Evolutionary conservation across 2,888 invertebrate genomes (phyloP).

Genomic region (Trachelus tabidus): DNA sequence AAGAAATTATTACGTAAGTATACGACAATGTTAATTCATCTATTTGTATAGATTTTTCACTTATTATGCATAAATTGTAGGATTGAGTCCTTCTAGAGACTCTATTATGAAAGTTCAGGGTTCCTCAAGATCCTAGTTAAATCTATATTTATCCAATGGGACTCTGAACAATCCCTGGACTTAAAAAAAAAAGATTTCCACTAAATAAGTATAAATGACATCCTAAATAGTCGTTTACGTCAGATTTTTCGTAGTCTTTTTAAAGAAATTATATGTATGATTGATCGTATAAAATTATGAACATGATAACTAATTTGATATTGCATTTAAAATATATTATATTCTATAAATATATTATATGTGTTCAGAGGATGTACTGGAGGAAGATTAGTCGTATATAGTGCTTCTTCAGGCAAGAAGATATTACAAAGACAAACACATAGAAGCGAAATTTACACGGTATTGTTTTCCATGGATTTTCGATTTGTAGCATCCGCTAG

Average conservation of each 20-base stretch:
- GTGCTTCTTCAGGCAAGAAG: constrained; percentile 2
- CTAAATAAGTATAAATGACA: not conserved
- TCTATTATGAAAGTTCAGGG: no score
- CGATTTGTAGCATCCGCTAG: constrained; percentile 37
- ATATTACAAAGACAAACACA: constrained; percentile 7
- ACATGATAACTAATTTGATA: not conserved
- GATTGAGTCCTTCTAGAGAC: no score
- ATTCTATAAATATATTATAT: not conserved
- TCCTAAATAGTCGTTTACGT: not conserved
- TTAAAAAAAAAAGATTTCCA: no score
- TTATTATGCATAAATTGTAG: not conserved
- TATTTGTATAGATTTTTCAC: not conserved
- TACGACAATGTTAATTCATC: not conserved
- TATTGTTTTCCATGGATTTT: constrained; percentile 45
- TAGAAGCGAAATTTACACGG: constrained; percentile 20
- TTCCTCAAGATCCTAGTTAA: no score
- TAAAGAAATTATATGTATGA: no score
- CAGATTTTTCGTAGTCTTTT: not conserved
- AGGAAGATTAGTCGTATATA: constrained; percentile 22
- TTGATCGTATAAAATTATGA: not conserved
- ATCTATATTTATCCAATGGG: no score
- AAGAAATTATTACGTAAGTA: constrained; percentile 44
- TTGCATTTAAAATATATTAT: not conserved
- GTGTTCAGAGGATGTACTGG: constrained; percentile 39
- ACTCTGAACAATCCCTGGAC: no score